Base-by-base conservation (phyloP, 2,888 invertebrate species). In the Keiferia lycopersicella region DNA sequence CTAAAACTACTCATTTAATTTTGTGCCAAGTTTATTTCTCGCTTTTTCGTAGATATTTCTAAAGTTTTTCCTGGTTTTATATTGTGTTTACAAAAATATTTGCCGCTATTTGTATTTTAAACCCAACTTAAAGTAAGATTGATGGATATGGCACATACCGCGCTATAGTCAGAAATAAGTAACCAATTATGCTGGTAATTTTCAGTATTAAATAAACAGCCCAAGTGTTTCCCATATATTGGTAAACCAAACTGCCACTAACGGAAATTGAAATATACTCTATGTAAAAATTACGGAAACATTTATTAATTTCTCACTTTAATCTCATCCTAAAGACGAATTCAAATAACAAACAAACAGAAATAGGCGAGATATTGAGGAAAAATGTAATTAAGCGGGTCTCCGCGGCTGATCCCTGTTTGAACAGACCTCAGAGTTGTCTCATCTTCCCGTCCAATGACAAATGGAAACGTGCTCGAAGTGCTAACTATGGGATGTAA, bases 1-100 rank as follows among this genome's bases (percentile, higher is more conserved):
- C 20, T 59, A 58, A 58, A 50, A 59, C 63, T 58, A n/a, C 22
- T 26, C 18, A 53, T 53, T 53, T 22, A 20, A 53, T 53, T 53
- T 53, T 22, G 26, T 53, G 51, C 51, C 51, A 53, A 53, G 26
- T 53, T 22, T 22, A 53, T 53, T 53, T 53, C 8, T 12, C 14
- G 51, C 26, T 26, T 12, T 26, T 12, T 22, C 20, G 10, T 4
- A 10, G 34, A 34, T 34, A 34, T 34, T 10, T 45, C 45, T 45
- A 16, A 16, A n/a, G 45, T n/a, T 45, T 6, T 45, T 45, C 45
- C 45, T 16, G 45, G 45, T 45, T 45, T 16, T 16, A 45, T 14
- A 11, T 41, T 41, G 14, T 41, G 41, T 14, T 45, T 45, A 16
- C 45, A 4, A 45, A 45, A n/a, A 45, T 3, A 45, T 10, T 16